Conservation (phyloP, 2,888 invertebrate species). For the Agriopis aurantiaria region DNA sequence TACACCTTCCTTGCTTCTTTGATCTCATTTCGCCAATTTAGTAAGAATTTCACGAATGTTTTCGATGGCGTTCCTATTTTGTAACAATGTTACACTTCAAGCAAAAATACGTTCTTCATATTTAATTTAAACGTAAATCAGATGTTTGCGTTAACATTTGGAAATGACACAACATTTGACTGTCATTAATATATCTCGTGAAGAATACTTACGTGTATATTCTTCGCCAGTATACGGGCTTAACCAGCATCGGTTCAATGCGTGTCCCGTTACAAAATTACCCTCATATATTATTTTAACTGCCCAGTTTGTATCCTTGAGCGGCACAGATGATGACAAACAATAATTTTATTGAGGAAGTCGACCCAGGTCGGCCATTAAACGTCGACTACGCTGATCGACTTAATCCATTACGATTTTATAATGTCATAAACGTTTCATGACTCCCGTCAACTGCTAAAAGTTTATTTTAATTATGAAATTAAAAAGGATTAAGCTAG, state of each 20-base stretch:
- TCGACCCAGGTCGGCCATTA: conserved; percentile 76
- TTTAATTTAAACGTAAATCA: neutral
- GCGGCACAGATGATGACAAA: conserved; percentile 58
- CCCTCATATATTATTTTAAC: conserved; percentile 45
- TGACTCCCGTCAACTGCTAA: conserved; percentile 72
- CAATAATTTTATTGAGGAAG: conserved; percentile 84
- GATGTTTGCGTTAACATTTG: neutral
- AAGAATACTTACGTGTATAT: neutral
- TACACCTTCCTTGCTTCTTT: conserved; percentile 41
- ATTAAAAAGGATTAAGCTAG: conserved; percentile 52
- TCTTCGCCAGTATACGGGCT: neutral
- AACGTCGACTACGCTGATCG: conserved; percentile 74
- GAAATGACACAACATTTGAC: neutral
- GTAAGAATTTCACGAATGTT: conserved; percentile 32
- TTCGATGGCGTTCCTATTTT: conserved; percentile 8
- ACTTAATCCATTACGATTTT: conserved; percentile 83
- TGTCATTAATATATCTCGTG: neutral
- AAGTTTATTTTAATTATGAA: conserved; percentile 69
- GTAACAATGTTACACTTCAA: neutral
- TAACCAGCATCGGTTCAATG: conserved; percentile 11
- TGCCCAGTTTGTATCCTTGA: conserved; percentile 50
- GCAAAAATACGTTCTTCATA: neutral
- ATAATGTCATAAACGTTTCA: conserved; percentile 82
- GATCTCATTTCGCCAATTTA: conserved; percentile 44
- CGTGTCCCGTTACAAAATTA: conserved; percentile 40